Evolutionary conservation across 1,140 invertebrate species (phyloP).

Genomic region (Drosophila ohnishii): DNA sequence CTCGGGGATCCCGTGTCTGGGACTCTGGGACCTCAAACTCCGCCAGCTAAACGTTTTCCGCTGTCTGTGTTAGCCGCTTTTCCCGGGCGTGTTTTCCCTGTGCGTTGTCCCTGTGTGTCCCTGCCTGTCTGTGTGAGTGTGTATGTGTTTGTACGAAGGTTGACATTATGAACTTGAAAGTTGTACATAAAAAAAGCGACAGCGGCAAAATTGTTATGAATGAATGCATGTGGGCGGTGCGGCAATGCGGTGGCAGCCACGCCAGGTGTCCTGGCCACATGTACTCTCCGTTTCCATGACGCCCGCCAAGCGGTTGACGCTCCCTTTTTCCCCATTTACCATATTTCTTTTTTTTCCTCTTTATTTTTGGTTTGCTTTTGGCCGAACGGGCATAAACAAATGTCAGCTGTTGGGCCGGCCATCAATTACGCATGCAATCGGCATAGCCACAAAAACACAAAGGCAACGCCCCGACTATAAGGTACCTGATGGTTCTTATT

Average conservation of each 20-base stretch:
- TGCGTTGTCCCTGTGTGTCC: constrained; percentile 1
- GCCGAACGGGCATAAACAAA: constrained; percentile 57
- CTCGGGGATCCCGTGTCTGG: constrained; percentile 54
- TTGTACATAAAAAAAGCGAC: constrained; percentile 57
- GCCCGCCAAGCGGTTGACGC: constrained; percentile 48
- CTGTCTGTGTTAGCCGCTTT: constrained; percentile 37
- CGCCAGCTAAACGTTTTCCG: constrained; percentile 52
- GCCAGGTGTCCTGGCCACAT: constrained; percentile 16
- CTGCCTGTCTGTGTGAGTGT: constrained; percentile 1
- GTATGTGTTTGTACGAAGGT: constrained; percentile 59
- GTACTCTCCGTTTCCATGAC: constrained; percentile 49
- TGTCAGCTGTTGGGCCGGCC: constrained; percentile 66
- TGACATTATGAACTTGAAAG: constrained; percentile 82
- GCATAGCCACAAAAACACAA: constrained; percentile 24
- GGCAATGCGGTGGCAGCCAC: constrained; percentile 17
- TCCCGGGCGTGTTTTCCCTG: constrained; percentile 15
- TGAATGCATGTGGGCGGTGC: constrained; percentile 64
- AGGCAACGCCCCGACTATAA: not conserved
- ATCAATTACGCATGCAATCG: constrained; percentile 79
- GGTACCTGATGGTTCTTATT: not conserved
- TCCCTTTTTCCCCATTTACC: constrained; percentile 3
- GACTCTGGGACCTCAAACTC: constrained; percentile 54
- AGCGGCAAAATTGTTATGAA: constrained; percentile 70
- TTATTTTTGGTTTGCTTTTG: constrained; percentile 36
- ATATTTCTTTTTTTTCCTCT: constrained; percentile 21